These are phyloP conservation scores for Cataglyphis cursor DNA, from an alignment of 2,888 invertebrate species.

Conservation along the genomic window DNA sequence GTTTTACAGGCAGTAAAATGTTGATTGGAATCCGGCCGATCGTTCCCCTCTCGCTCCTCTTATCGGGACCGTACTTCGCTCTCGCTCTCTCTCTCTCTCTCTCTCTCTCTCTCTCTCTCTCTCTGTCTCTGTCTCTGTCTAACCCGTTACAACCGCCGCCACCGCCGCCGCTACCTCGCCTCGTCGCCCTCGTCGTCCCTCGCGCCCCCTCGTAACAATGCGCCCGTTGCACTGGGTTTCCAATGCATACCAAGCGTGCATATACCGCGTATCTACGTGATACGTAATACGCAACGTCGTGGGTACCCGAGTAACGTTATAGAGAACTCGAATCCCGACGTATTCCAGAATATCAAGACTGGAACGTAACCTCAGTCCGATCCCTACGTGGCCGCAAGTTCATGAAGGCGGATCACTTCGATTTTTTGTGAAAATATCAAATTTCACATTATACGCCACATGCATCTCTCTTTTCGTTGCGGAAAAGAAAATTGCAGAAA, in stretches of 20 bases:
- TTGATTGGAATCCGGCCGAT: constrained; percentile 83
- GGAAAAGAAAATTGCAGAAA: neutral
- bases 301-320: constrained; percentile 71
- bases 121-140: constrained; percentile 37
- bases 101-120: too few species aligned
- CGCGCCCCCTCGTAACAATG: constrained; percentile 55
- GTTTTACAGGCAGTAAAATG: constrained; percentile 84
- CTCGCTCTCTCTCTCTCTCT: constrained; percentile 37
- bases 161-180: constrained; percentile 10
- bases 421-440: constrained; percentile 22
- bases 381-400: neutral
- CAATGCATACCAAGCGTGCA: constrained; percentile 77
- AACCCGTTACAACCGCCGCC: constrained; percentile 62
- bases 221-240: constrained; percentile 65
- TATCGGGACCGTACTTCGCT: constrained; percentile 54
- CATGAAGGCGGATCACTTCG: neutral
- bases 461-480: neutral
- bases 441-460: neutral
- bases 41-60: constrained; percentile 68
- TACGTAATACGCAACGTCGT: constrained; percentile 68
- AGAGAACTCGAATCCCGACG: constrained; percentile 58
- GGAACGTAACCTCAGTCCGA: constrained; percentile 49
- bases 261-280: constrained; percentile 67
- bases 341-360: constrained; percentile 56
- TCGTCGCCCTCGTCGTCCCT: neutral